phyloP scores from a whole-genome alignment of 37 sponge, comb jelly and placozoan species.

The Cladorhizidae sp. region DNA sequence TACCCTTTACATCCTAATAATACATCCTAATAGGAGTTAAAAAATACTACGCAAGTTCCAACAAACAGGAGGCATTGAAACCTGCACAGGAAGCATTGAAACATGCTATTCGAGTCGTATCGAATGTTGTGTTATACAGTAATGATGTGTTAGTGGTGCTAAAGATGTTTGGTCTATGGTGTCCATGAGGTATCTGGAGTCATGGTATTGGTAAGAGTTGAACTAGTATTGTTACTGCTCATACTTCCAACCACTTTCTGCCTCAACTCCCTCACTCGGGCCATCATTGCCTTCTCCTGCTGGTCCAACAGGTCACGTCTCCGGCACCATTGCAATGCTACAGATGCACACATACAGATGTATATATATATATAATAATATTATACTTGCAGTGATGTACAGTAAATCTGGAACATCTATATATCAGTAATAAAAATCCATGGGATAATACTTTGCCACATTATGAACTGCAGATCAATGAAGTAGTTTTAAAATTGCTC shows the following conservation, averaged over 20 bases:
- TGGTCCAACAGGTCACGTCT: conserved; percentile 49
- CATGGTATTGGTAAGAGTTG: neutral
- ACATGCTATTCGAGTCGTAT: too few species aligned
- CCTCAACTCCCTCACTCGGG: conserved; percentile 44
- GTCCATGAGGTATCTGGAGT: neutral
- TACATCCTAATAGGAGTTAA: too few species aligned
- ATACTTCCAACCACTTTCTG: conserved; percentile 50
- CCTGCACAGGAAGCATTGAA: too few species aligned
- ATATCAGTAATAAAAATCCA: too few species aligned
- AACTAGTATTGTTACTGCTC: neutral
- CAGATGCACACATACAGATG: neutral
- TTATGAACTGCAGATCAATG: too few species aligned
- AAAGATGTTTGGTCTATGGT: neutral
- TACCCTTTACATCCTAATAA: too few species aligned
- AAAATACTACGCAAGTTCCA: too few species aligned
- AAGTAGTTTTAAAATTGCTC: too few species aligned
- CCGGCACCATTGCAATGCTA: conserved; percentile 42
- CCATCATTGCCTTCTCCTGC: conserved; percentile 48
- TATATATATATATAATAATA: neutral
- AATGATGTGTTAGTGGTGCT: too few species aligned
- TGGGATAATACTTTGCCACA: too few species aligned
- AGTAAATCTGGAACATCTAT: neutral
- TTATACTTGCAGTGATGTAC: conserved; percentile 8
- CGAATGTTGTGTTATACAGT: too few species aligned
- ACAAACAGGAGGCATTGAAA: too few species aligned